Evolutionary conservation across 2,888 invertebrate genomes (phyloP).

Genomic region (Byasa hedistus): DNA sequence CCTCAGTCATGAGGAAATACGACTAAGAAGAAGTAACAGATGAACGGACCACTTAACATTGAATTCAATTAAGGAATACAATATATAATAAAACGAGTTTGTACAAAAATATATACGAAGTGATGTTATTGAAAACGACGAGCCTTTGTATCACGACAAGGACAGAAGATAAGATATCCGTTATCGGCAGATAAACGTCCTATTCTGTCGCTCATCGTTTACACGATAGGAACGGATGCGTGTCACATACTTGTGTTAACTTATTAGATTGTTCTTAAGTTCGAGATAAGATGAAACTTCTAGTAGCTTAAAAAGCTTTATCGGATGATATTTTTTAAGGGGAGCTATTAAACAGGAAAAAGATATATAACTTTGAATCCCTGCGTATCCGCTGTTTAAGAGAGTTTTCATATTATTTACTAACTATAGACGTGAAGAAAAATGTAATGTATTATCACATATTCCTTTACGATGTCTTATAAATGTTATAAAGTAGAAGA

Average conservation of each 20-base stretch:
- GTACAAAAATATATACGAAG: slow-evolving; percentile 13
- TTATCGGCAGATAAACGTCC: slow-evolving; percentile 37
- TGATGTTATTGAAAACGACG: slow-evolving; percentile 33
- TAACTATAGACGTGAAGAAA: too few species aligned
- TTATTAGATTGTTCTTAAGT: slow-evolving; percentile 19
- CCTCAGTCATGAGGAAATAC: too few species aligned
- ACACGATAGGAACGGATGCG: slow-evolving; percentile 22
- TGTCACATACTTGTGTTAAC: slow-evolving; percentile 30
- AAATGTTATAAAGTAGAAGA: too few species aligned
- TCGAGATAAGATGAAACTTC: slow-evolving; percentile 16
- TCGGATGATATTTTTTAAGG: too few species aligned
- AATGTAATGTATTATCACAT: too few species aligned
- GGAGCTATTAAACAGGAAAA: too few species aligned
- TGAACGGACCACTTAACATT: too few species aligned
- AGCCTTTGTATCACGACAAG: slow-evolving; percentile 36
- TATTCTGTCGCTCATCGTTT: slow-evolving; percentile 31
- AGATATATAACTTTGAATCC: too few species aligned
- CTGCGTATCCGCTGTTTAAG: too few species aligned
- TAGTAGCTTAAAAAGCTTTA: background rate
- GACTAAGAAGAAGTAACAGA: too few species aligned
- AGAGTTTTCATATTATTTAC: too few species aligned
- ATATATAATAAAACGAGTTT: slow-evolving; percentile 4
- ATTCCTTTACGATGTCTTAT: too few species aligned
- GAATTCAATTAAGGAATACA: background rate
- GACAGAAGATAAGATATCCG: slow-evolving; percentile 37